Evolutionary conservation across 2,888 invertebrate species (phyloP).

Genomic region (Drosophila algonquin): DNA sequence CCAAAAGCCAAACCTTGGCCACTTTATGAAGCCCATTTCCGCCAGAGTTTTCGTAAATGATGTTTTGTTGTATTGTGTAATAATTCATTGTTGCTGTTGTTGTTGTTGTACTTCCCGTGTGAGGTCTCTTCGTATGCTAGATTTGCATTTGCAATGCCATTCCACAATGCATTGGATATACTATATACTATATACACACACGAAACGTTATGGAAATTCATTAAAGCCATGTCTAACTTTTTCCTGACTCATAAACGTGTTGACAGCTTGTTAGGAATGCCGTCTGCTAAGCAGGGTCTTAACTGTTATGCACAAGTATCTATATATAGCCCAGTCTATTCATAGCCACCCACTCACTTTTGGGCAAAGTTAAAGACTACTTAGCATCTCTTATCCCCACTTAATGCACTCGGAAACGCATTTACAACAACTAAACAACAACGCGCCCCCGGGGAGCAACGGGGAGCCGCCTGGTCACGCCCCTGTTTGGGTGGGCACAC

Average conservation of each 20-base stretch:
- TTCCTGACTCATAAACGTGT: slow-evolving; percentile 34
- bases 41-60: slow-evolving; percentile 47
- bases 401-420: slow-evolving; percentile 62
- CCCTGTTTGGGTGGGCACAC: slow-evolving; percentile 38
- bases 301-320: neutral
- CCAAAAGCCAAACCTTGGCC: slow-evolving; percentile 31
- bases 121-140: slow-evolving; percentile 26
- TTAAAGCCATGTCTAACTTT: slow-evolving; percentile 20
- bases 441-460: slow-evolving; percentile 47
- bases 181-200: no score
- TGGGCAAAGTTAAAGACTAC: slow-evolving; percentile 43
- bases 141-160: slow-evolving; percentile 24
- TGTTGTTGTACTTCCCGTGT: slow-evolving; percentile 21
- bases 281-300: slow-evolving; percentile 2
- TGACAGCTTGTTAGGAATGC: slow-evolving; percentile 42
- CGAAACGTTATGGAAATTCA: slow-evolving; percentile 45
- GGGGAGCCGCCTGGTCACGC: slow-evolving; percentile 13
- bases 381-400: slow-evolving; percentile 29
- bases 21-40: slow-evolving; percentile 63
- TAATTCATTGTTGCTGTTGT: slow-evolving; percentile 41
- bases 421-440: slow-evolving; percentile 44
- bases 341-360: slow-evolving; percentile 31
- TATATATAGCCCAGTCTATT: neutral
- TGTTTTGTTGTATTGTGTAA: slow-evolving; percentile 36
- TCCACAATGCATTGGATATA: neutral